Evolutionary conservation across 2,113 vertebrate genomes (phyloP).

Genomic region (Murina feae): DNA sequence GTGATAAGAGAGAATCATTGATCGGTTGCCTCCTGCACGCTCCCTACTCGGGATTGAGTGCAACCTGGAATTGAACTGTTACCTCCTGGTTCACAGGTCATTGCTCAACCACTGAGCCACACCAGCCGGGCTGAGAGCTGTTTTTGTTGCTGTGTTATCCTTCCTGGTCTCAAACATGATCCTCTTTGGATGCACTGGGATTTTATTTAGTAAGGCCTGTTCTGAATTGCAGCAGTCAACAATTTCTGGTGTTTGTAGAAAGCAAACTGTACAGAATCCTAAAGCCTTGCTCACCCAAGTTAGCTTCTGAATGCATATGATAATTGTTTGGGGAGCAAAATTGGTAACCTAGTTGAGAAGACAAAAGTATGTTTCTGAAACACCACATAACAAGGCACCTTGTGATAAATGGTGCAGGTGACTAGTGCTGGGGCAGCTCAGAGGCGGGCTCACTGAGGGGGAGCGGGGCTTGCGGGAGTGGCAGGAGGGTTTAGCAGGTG

Average conservation of each 20-base stretch:
- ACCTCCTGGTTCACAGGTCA: no score
- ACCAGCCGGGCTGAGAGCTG: background rate
- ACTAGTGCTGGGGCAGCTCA: background rate
- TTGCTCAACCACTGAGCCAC: background rate
- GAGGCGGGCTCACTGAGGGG: background rate
- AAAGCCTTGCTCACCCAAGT: background rate
- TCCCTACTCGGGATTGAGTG: no score
- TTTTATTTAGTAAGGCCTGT: background rate
- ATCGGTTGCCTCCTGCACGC: background rate
- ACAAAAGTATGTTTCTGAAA: constrained; percentile 29
- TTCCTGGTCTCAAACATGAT: background rate
- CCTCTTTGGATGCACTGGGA: background rate
- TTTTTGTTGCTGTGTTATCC: background rate
- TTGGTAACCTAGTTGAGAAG: background rate
- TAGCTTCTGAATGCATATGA: background rate
- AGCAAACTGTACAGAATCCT: background rate
- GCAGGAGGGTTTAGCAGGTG: background rate
- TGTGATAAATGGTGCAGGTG: background rate
- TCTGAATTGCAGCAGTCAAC: constrained; percentile 32
- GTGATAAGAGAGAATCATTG: background rate
- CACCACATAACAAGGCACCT: background rate
- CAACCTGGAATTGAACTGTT: background rate
- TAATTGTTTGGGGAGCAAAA: background rate
- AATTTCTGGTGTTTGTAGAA: constrained; percentile 24
- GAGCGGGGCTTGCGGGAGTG: background rate